Percentiles rank a stretch among this genome's conserved stretches.
Conservation (phyloP, 2,113 vertebrate species). For the Callorhinus ursinus region DNA sequence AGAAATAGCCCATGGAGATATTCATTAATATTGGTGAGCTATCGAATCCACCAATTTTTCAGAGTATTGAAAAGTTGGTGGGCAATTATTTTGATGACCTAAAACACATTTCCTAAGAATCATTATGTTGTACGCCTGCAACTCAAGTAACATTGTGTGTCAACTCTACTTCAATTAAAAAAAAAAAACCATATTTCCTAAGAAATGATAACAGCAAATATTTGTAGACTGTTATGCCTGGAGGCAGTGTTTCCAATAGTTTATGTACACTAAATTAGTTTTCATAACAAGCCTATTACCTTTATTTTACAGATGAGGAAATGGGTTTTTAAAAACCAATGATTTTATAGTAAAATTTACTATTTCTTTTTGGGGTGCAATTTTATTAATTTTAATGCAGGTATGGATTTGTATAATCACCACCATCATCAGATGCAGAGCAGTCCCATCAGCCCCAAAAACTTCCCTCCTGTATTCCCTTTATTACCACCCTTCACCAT, state of each 20-base stretch:
- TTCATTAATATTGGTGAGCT: neutral
- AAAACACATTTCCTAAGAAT: neutral
- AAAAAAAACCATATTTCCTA: neutral
- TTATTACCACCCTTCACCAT: neutral
- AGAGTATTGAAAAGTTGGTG: neutral
- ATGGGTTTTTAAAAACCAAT: neutral
- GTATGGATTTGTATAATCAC: neutral
- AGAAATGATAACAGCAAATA: neutral
- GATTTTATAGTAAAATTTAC: neutral
- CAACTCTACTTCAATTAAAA: no score
- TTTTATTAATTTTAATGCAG: neutral
- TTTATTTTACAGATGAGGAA: neutral
- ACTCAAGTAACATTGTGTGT: no score
- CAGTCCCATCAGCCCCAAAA: neutral
- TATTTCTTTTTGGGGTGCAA: neutral
- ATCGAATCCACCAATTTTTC: neutral
- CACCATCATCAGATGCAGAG: neutral
- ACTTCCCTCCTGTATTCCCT: neutral
- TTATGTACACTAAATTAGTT: neutral
- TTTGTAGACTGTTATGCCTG: neutral
- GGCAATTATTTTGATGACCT: neutral
- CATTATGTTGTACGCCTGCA: no score
- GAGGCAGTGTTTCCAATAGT: neutral
- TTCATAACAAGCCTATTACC: neutral
- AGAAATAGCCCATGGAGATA: neutral